phyloP scores from a whole-genome alignment of 2,888 invertebrate genomes.

The Oligia fasciuncula region DNA sequence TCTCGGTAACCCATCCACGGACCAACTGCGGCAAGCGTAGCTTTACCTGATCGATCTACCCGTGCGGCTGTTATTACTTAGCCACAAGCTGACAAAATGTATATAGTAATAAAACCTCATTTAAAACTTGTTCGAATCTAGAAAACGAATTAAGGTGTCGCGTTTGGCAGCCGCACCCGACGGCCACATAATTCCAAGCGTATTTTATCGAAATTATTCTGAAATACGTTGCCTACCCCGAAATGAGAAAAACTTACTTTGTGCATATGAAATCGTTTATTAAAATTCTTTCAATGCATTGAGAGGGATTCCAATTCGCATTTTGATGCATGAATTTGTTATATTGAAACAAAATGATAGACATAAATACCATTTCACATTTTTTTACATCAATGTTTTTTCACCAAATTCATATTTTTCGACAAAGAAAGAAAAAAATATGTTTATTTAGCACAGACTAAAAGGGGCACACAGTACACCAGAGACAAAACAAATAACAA shows the following conservation, averaged over 20 bases:
- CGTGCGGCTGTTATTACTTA: background rate
- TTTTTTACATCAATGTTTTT: background rate
- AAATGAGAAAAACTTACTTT: conserved; percentile 13
- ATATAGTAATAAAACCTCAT: background rate
- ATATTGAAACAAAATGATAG: background rate
- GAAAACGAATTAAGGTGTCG: background rate
- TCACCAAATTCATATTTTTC: background rate
- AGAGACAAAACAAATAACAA: no score
- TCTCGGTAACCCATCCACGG: background rate
- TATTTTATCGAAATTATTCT: conserved; percentile 12
- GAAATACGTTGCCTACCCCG: background rate
- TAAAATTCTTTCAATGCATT: conserved; percentile 10
- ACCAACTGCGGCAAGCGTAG: background rate
- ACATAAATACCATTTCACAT: background rate
- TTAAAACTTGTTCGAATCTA: background rate
- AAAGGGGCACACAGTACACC: no score
- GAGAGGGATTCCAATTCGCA: conserved; percentile 2
- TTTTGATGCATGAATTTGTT: background rate
- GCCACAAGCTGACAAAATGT: background rate
- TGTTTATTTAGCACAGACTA: no score
- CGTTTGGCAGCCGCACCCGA: background rate
- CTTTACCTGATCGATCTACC: background rate
- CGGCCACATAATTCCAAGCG: background rate
- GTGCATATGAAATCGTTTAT: conserved; percentile 11
- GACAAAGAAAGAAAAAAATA: no score